A percentile compares a stretch with the other conserved stretches of the same genome.
Conservation (phyloP, 2,888 invertebrate species). For the Argynnis bischoffii region DNA sequence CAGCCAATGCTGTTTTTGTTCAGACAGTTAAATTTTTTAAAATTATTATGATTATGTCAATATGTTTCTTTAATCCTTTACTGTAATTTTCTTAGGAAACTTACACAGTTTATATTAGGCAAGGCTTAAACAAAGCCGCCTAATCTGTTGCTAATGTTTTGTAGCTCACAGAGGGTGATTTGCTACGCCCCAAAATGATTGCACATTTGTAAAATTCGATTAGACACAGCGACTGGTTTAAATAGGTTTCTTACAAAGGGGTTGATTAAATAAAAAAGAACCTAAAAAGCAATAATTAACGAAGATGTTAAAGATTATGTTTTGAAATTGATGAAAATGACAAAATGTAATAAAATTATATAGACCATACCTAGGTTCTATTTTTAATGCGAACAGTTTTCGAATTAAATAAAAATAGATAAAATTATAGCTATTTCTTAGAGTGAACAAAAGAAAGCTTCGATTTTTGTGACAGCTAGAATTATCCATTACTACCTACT, state of each 20-base stretch:
- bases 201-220: slow-evolving; percentile 56
- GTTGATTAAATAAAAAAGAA: slow-evolving; percentile 9
- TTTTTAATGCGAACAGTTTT: too few species aligned
- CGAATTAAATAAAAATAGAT: too few species aligned
- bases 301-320: neutral
- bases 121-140: slow-evolving; percentile 48
- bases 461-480: too few species aligned
- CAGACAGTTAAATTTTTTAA: too few species aligned
- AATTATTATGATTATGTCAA: too few species aligned
- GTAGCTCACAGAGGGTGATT: slow-evolving; percentile 60
- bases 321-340: neutral
- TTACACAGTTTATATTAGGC: slow-evolving; percentile 45
- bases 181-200: slow-evolving; percentile 60
- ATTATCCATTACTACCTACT: too few species aligned
- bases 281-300: neutral
- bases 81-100: slow-evolving; percentile 32
- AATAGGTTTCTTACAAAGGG: slow-evolving; percentile 24
- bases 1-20: too few species aligned
- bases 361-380: too few species aligned
- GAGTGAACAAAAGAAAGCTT: too few species aligned
- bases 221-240: slow-evolving; percentile 45
- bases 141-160: slow-evolving; percentile 64
- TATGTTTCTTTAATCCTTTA: too few species aligned
- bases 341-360: too few species aligned
- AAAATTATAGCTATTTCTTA: too few species aligned